phyloP scores from a whole-genome alignment of 2,888 invertebrate genomes.

The Torymus texanus region DNA sequence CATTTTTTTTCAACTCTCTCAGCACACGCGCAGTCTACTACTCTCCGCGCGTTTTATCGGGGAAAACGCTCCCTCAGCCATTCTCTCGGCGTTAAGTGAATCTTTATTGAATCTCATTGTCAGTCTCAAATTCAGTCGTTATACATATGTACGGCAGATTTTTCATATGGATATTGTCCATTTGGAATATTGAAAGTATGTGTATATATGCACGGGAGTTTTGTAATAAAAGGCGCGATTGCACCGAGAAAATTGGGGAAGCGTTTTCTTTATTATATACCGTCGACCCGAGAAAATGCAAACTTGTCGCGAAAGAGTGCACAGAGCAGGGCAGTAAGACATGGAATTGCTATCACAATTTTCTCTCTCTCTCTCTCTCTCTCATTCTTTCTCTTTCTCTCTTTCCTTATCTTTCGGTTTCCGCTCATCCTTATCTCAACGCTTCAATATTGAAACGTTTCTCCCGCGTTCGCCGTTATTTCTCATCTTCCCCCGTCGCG shows the following conservation, averaged over 20 bases:
- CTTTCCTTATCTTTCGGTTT: slow-evolving; percentile 32
- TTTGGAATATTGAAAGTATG: too few species aligned
- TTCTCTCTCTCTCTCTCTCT: background rate
- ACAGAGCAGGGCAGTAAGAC: slow-evolving; percentile 63
- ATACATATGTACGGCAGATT: too few species aligned
- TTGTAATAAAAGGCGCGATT: background rate
- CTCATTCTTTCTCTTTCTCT: too few species aligned
- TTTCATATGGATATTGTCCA: too few species aligned
- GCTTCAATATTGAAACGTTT: background rate
- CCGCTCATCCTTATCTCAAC: slow-evolving; percentile 8
- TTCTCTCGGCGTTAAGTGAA: background rate
- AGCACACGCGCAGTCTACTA: slow-evolving; percentile 63
- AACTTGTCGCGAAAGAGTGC: slow-evolving; percentile 59
- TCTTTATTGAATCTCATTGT: background rate
- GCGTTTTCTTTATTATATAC: slow-evolving; percentile 42
- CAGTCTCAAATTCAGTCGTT: background rate
- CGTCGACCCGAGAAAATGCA: slow-evolving; percentile 47
- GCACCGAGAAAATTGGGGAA: slow-evolving; percentile 33
- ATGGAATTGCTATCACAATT: slow-evolving; percentile 58
- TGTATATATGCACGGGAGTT: background rate
- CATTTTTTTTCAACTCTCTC: slow-evolving; percentile 19
- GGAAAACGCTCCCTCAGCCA: slow-evolving; percentile 56
- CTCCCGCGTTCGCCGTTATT: background rate
- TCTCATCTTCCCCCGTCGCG: slow-evolving; percentile 5
- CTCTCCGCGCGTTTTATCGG: slow-evolving; percentile 65